phyloP scores from a whole-genome alignment of 1,140 invertebrate genomes.

The Lanistes nyassanus region DNA sequence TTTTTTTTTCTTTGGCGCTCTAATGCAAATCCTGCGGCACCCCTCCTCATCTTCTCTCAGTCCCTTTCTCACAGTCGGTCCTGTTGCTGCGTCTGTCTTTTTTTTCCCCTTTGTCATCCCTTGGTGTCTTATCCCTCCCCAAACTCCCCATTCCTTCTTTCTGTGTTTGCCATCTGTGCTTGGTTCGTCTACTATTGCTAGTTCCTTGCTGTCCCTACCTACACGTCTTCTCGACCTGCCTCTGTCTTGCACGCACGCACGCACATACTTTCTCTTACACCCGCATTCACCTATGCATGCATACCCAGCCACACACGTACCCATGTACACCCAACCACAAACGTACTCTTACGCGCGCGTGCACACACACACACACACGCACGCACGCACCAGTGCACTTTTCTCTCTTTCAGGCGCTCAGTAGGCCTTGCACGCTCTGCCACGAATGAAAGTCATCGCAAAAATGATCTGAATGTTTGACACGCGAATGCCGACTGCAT shows the following conservation, averaged over 20 bases:
- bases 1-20: background rate
- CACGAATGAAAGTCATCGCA: background rate
- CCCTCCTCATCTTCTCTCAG: background rate
- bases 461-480: background rate
- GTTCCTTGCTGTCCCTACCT: background rate
- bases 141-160: background rate
- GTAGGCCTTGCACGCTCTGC: background rate
- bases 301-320: background rate
- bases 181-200: no score
- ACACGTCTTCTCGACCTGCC: background rate
- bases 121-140: background rate
- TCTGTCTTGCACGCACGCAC: slow-evolving; percentile 4
- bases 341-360: slow-evolving; percentile 4
- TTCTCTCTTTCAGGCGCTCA: no score
- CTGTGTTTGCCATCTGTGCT: background rate
- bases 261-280: slow-evolving; percentile 8
- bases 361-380: slow-evolving; percentile 12
- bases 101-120: background rate
- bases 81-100: background rate
- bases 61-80: background rate
- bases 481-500: background rate
- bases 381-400: background rate
- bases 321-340: background rate
- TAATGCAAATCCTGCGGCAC: background rate
- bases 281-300: background rate